Base-by-base conservation (phyloP, 2,888 invertebrate species). In the Mythimna impura region DNA sequence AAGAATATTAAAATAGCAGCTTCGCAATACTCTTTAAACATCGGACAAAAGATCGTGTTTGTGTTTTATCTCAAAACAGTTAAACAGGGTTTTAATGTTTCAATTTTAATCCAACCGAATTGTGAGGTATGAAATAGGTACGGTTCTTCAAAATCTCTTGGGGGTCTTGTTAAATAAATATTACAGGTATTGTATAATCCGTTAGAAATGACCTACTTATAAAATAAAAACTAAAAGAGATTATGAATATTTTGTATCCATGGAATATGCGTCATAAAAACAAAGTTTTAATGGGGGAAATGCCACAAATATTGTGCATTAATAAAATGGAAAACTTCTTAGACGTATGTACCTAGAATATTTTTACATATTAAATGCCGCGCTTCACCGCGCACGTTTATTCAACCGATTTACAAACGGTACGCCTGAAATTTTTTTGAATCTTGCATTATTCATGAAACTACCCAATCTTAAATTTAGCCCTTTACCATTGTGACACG, bases 61-160 rank as follows among this genome's bases (percentile, higher is more conserved):
- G 55, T 79, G 67, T 75, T 73, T 73, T 57, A 61, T 62, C 36
- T 68, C 34, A 58, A 52, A 69, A 66, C 34, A 65, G 79, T 76
- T 66, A 40, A 61, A 67, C 36, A 55, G 34, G 62, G 69, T 57
- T 65, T 66, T 22, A 79, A 71, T 72, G 43, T 62, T 70, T 55
- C 0, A 60, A 64, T 71, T 71, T 67, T n/a, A 55, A 62, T 54
- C 40, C 25, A 63, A 68, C 12, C 55, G n/a, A 17, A 30, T 57
- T 55, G n/a, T 55, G n/a, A 55, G 30, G 12, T 34, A 65, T 17
- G 25, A 55, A 55, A 66, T 52, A n/a, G n/a, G n/a, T n/a, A 70
- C n/a, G 64, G 61, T 52, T 40, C 50, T 30, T 76, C 54, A 47
- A 20, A 47, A 5, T 47, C 47, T 20, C 47, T 47, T 17, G 50